These are phyloP conservation scores for Drosophila takahashii DNA, from an alignment of 1,140 invertebrate species.

Conservation along the genomic window DNA sequence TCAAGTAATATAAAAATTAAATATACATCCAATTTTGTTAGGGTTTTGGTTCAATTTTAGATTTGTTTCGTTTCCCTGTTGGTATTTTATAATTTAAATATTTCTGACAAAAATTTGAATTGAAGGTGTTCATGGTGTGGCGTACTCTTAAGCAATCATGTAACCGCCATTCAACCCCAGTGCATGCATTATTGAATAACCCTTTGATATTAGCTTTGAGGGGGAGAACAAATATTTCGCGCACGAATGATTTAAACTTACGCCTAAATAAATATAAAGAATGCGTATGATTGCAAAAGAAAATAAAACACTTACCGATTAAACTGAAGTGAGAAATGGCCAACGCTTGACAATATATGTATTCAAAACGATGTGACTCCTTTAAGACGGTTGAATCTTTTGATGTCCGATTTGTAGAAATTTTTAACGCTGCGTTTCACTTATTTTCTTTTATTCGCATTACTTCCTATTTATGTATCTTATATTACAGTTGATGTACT, in stretches of 20 bases:
- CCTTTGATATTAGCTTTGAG: slow-evolving; percentile 41
- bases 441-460: slow-evolving; percentile 10
- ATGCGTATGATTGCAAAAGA: slow-evolving; percentile 23
- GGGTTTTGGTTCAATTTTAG: no score
- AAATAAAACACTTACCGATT: slow-evolving; percentile 30
- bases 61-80: no score
- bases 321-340: slow-evolving; percentile 28
- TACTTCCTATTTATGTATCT: slow-evolving; percentile 37
- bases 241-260: slow-evolving; percentile 47
- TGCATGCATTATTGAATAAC: slow-evolving; percentile 37
- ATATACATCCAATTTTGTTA: no score
- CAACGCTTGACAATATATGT: slow-evolving; percentile 24
- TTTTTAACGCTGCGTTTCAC: slow-evolving; percentile 6
- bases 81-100: neutral
- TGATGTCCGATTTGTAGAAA: slow-evolving; percentile 16
- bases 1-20: no score
- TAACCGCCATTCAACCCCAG: slow-evolving; percentile 1
- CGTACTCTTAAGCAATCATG: slow-evolving; percentile 1
- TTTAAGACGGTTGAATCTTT: slow-evolving; percentile 19
- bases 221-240: slow-evolving; percentile 61
- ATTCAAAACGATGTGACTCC: slow-evolving; percentile 21
- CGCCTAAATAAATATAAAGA: slow-evolving; percentile 52
- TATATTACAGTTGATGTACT: slow-evolving; percentile 48
- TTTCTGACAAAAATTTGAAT: neutral
- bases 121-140: neutral